phyloP scores from a whole-genome alignment of 2,797 vertebrate genomes.

The Poecilia gillii region DNA sequence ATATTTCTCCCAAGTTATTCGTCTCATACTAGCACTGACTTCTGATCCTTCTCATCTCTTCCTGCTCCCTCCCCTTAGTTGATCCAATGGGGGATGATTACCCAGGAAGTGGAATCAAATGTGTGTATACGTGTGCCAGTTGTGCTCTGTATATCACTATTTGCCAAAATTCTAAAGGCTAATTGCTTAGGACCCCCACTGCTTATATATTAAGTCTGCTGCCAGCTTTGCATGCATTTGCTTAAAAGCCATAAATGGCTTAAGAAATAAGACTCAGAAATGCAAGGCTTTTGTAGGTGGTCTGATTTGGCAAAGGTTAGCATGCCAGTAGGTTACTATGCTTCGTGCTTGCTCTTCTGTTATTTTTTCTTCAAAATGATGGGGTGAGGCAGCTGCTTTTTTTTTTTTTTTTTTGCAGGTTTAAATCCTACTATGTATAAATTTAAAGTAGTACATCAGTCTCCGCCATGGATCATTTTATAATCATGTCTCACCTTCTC shows the following conservation, averaged over 20 bases:
- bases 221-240: slow-evolving; percentile 87
- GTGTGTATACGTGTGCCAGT: slow-evolving; percentile 91
- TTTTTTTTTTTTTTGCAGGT: slow-evolving; percentile 2
- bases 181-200: slow-evolving; percentile 63
- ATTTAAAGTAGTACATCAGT: slow-evolving; percentile 25
- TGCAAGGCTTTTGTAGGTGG: slow-evolving; percentile 51
- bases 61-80: slow-evolving; percentile 92
- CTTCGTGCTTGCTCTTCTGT: slow-evolving; percentile 56
- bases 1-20: slow-evolving; percentile 67
- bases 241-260: slow-evolving; percentile 61
- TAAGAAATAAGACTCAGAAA: slow-evolving; percentile 80
- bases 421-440: slow-evolving; percentile 24
- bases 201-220: slow-evolving; percentile 53
- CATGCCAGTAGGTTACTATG: slow-evolving; percentile 65
- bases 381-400: slow-evolving; percentile 38
- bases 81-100: slow-evolving; percentile 96
- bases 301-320: slow-evolving; percentile 50
- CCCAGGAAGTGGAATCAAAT: slow-evolving; percentile 98
- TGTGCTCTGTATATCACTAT: slow-evolving; percentile 62
- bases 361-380: slow-evolving; percentile 39
- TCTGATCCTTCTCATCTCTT: slow-evolving; percentile 92
- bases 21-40: slow-evolving; percentile 70
- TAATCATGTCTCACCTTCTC: slow-evolving; percentile 32
- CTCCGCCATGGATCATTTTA: slow-evolving; percentile 40
- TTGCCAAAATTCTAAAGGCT: slow-evolving; percentile 58